Conservation (phyloP, 2,888 invertebrate species). For the Phaedon cochleariae region DNA sequence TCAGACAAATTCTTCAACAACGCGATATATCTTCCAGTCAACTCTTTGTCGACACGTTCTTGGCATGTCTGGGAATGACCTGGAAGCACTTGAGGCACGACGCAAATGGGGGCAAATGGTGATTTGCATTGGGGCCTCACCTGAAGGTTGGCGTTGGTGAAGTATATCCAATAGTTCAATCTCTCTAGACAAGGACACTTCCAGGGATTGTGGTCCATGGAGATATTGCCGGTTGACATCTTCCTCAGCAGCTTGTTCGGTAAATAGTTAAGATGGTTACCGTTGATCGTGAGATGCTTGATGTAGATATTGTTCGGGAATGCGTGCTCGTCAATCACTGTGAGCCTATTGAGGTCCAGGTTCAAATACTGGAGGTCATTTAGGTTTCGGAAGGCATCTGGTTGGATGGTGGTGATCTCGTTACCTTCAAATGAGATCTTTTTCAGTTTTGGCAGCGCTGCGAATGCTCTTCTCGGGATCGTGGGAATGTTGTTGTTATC, state of each 20-base stretch:
- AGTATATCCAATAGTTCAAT: slow-evolving; percentile 41
- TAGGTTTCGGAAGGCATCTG: slow-evolving; percentile 43
- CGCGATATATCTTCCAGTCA: slow-evolving; percentile 33
- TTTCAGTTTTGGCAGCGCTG: slow-evolving; percentile 35
- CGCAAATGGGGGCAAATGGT: slow-evolving; percentile 36
- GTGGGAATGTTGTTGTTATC: slow-evolving; percentile 39
- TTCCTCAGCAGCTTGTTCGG: slow-evolving; percentile 40
- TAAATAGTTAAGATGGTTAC: slow-evolving; percentile 48
- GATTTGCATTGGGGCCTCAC: slow-evolving; percentile 31
- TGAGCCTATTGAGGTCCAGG: slow-evolving; percentile 44
- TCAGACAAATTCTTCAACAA: slow-evolving; percentile 18
- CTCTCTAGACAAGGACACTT: slow-evolving; percentile 47
- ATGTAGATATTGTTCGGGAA: slow-evolving; percentile 42
- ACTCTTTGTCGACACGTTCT: slow-evolving; percentile 36
- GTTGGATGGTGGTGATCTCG: slow-evolving; percentile 43
- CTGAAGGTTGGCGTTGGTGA: slow-evolving; percentile 37
- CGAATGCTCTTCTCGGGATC: slow-evolving; percentile 44
- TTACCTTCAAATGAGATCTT: slow-evolving; percentile 44
- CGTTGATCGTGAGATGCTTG: slow-evolving; percentile 37
- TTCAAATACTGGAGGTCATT: slow-evolving; percentile 43
- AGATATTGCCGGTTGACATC: slow-evolving; percentile 37
- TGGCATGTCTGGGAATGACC: slow-evolving; percentile 34
- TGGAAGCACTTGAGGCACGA: slow-evolving; percentile 19
- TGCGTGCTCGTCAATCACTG: slow-evolving; percentile 36
- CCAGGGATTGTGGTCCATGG: slow-evolving; percentile 48